Evolutionary conservation across 1,140 invertebrate genomes (phyloP), one percentile per base, ranked within the genome.

Genomic region (Akabosia matsudoensis): DNA sequence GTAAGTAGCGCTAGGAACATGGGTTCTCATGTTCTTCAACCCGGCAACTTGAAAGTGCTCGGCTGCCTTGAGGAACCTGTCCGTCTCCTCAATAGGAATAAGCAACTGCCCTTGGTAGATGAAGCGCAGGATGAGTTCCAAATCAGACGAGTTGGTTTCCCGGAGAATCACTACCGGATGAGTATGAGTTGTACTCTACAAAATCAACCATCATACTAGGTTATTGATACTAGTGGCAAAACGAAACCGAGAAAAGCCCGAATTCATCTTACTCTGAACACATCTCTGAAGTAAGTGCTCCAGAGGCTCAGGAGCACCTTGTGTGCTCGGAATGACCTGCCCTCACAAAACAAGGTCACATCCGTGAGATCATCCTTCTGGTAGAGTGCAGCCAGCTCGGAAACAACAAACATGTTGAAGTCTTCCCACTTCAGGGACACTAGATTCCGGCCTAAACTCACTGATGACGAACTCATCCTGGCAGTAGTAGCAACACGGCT

Each of bases 251-350:
- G n/a, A 37, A n/a, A n/a, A n/a, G n/a, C n/a, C n/a, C n/a, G n/a
- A n/a, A n/a, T n/a, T n/a, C n/a, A n/a, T n/a, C 71, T 37, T 70
- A 77, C 76, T 31, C 61, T 70, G 56, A 77, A 77, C 54, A 77
- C 72, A n/a, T 77, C 76, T 61, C 76, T 52, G 56, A 77, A 77
- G 33, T 77, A 77, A 24, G 33, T 64, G 56, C 76, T 77, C 76
- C 76, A 77, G 31, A 77, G 28, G 24, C 67, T 72, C n/a, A 77
- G 61, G 14, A 77, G 37, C 16, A 77, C 71, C 13, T 72, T 72
- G 37, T 77, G 76, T 24, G 76, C 76, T 45, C 72, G 72, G 76
- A 77, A 77, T n/a, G 76, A 77, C 26, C 76, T 45, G 24, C 76
- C 76, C 24, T 77, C 76, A 51, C 76, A 77, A 26, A 73, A 67